Evolutionary conservation across 2,797 vertebrate species (phyloP), one percentile per base, ranked within the genome.

Genomic region (Pantherophis alleghaniensis): DNA sequence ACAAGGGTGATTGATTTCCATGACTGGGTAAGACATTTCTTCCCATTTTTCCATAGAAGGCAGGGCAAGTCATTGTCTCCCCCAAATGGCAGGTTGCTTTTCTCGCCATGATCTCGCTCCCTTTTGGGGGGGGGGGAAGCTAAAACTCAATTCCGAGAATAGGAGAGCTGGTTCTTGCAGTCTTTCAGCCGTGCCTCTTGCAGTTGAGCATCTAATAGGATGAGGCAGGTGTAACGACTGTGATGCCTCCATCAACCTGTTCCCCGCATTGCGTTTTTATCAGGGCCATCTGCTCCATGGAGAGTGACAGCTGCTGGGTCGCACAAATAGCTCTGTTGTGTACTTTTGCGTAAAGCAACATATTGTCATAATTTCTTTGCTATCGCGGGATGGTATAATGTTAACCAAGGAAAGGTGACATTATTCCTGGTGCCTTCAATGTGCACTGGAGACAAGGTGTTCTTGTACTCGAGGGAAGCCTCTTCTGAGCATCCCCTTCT

Each of bases 261-360:
- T 83, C 74, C 37, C 74, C 10, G 91, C 92, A 94, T 95, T 96
- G 95, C 95, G 94, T 95, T 97, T 97, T 97, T 96, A 96, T 97
- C 95, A 79, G 92, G 37, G 91, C 96, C 96, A 96, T 97, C 97
- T 97, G 97, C 96, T 97, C 51, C 90, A 93, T 90, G 0, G 0
- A 96, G 96, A 97, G 91, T 96, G 96, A 95, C 96, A 97, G 97
- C 96, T 97, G 97, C 96, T 97, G 91, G 95, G 95, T 96, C 96
- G 96, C 93, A 96, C 97, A 96, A 96, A 97, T 95, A 94, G 96
- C 66, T 59, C 94, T 47, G 95, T 95, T 95, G 92, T 95, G 94
- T 94, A 93, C 95, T 96, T 97, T 91, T 92, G 51, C 93, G 95
- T 92, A 94, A 92, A 97, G 94, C 94, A 97, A 94, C 90, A 94